These are phyloP conservation scores for Diloba caeruleocephala DNA, from an alignment of 2,888 invertebrate genomes.

Conservation along the genomic window DNA sequence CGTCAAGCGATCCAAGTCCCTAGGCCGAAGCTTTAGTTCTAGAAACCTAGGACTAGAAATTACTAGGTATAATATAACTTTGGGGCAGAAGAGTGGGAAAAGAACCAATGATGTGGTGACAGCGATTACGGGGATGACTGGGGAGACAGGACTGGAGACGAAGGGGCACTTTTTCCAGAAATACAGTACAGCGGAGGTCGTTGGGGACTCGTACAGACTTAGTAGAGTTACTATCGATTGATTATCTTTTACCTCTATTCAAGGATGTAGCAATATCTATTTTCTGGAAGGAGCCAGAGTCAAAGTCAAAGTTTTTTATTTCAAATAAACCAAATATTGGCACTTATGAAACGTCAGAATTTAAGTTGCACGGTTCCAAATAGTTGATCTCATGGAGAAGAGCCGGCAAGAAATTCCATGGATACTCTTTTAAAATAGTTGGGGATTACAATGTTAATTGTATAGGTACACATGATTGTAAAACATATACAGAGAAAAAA, in stretches of 20 bases:
- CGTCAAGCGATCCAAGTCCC: constrained; percentile 80
- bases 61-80: constrained; percentile 77
- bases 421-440: too few relatives aligned
- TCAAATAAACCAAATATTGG: too few relatives aligned
- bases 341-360: too few relatives aligned
- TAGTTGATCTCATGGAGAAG: too few relatives aligned
- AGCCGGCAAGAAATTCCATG: too few relatives aligned
- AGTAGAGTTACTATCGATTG: constrained; percentile 79
- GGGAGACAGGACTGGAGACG: constrained; percentile 75
- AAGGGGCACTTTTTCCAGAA: constrained; percentile 77
- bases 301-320: too few relatives aligned
- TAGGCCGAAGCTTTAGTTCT: constrained; percentile 77
- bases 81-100: constrained; percentile 72
- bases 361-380: too few relatives aligned
- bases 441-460: too few relatives aligned
- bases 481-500: too few relatives aligned
- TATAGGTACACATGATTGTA: too few relatives aligned
- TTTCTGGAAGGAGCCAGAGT: too few relatives aligned
- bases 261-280: too few relatives aligned
- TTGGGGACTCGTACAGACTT: constrained; percentile 79
- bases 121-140: constrained; percentile 74
- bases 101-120: constrained; percentile 82
- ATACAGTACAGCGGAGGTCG: constrained; percentile 70
- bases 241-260: neutral
- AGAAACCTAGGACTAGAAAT: constrained; percentile 71